Evolutionary conservation across 2,888 invertebrate genomes (phyloP), one percentile per base, ranked within the genome.

Genomic region (Dermolepida albohirtum): DNA sequence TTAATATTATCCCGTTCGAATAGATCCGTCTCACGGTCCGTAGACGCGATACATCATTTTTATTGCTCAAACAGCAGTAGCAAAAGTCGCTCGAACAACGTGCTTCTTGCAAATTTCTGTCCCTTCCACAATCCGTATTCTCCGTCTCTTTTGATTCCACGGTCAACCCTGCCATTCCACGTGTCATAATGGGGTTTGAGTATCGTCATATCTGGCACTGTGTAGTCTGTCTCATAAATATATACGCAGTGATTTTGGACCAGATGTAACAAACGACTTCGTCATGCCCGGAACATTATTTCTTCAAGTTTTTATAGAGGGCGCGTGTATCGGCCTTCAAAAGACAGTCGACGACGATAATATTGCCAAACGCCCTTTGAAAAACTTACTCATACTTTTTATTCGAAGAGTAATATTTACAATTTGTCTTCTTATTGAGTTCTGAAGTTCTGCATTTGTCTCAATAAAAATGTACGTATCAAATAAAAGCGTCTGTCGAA

Each of bases 231-330:
- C 78, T 79, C 78, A 80, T 81, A 80, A 81, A 80, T 80, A 81
- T 79, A 78, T 77, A 76, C 75, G 78, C 75, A 75, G 78, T 77
- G 78, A 77, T 78, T 79, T 71, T 74, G 79, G 74, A 75, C 74
- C 81, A 80, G 80, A 80, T 81, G 81, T 78, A 78, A 77, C 79
- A 76, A 80, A 81, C 77, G 78, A 78, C 79, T 75, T 76, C 78
- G 78, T 79, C 81, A 79, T 80, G 80, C 78, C 34, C 78, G 57
- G 43, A 17, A 57, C 77, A 71, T 70, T 43, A 57, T 57, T 57
- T 57, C 57, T 57, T 41, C 44, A 34, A 34, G 34, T 34, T 34
- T 34, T 34, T 34, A 34, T 34, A 34, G 34, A 34, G 34, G 34
- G 34, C 34, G 34, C 34, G 10, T 34, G 34, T 34, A 34, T 34